These are phyloP conservation scores for Samia ricini DNA, from an alignment of 1,140 invertebrate genomes.

Conservation along the genomic window DNA sequence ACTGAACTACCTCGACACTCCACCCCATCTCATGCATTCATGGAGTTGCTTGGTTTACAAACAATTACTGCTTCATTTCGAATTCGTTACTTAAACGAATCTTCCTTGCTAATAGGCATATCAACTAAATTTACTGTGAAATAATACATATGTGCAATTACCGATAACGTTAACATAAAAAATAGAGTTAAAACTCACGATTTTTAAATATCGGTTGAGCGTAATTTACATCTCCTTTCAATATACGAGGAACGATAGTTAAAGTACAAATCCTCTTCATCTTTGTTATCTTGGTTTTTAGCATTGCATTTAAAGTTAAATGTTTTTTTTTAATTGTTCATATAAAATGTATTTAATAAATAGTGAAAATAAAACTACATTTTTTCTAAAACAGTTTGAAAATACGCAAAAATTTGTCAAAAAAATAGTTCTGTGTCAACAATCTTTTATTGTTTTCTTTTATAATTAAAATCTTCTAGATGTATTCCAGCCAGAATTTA, in stretches of 20 bases:
- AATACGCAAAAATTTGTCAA: conserved; percentile 19
- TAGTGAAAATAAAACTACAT: conserved; percentile 40
- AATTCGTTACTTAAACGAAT: no score
- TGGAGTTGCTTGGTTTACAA: no score
- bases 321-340: conserved; percentile 10
- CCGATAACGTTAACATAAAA: neutral
- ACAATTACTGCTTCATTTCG: no score
- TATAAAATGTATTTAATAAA: conserved; percentile 21
- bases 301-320: conserved; percentile 30
- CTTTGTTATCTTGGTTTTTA: conserved; percentile 38
- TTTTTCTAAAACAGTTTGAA: conserved; percentile 17
- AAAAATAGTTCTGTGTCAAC: neutral
- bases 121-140: no score
- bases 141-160: no score
- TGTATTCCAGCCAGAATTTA: neutral
- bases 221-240: conserved; percentile 21
- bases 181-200: conserved; percentile 25
- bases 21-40: no score
- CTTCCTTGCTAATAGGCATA: no score
- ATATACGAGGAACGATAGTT: conserved; percentile 26
- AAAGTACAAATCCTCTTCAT: conserved; percentile 29
- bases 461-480: neutral
- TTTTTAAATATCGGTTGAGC: conserved; percentile 25
- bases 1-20: no score
- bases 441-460: neutral